These are phyloP conservation scores for Anhinga rufa DNA, from an alignment of 2,113 vertebrate species.

Conservation along the genomic window DNA sequence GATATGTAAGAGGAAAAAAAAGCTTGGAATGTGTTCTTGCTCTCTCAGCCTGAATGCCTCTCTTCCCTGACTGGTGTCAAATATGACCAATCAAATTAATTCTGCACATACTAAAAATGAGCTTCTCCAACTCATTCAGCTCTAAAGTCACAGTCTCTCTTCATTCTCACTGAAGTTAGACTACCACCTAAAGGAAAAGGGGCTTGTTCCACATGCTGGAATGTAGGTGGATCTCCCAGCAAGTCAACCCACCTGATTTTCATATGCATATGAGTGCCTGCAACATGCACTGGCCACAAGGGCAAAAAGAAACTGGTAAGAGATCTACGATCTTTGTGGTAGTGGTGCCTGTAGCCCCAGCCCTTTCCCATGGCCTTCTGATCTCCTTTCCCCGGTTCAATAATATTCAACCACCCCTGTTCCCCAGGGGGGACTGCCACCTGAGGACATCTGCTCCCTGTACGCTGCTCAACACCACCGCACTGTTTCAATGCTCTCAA, in stretches of 20 bases:
- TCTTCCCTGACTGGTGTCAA: slow-evolving; percentile 37
- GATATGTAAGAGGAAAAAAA: not conserved
- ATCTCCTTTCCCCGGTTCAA: not conserved
- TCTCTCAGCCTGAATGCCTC: slow-evolving; percentile 10
- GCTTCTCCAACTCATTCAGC: not conserved
- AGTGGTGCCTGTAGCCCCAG: not conserved
- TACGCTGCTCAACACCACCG: not conserved
- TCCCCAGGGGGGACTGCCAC: not conserved
- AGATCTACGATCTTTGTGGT: not conserved
- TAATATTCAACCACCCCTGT: rapidly evolving
- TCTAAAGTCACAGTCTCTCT: not conserved
- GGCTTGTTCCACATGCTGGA: not conserved
- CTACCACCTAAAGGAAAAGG: not conserved
- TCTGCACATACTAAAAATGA: not conserved
- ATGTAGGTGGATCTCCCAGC: not conserved
- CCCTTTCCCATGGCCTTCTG: not conserved
- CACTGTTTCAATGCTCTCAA: not conserved
- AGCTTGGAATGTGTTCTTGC: slow-evolving; percentile 8
- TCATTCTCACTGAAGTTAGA: not conserved
- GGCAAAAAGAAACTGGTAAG: not conserved
- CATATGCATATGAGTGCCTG: not conserved
- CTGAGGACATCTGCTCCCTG: not conserved
- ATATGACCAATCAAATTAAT: slow-evolving; percentile 47
- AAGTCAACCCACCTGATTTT: not conserved
- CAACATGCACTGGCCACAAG: rapidly evolving